phyloP scores from a whole-genome alignment of 2,888 invertebrate genomes.

The Eulithis testata region DNA sequence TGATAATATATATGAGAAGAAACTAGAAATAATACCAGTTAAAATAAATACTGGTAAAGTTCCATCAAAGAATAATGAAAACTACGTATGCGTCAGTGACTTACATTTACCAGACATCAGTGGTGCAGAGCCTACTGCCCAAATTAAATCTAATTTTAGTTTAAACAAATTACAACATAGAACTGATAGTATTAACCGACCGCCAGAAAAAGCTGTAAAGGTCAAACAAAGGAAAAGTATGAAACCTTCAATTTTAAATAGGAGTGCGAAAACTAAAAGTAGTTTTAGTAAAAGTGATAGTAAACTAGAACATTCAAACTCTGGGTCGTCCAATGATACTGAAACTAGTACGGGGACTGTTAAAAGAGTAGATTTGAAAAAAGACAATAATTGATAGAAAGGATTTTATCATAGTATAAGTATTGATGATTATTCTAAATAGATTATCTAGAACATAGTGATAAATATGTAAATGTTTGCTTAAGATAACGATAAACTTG shows the following conservation, averaged over 20 bases:
- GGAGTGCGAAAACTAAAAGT: slow-evolving; percentile 59
- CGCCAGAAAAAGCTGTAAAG: slow-evolving; percentile 74
- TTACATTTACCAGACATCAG: slow-evolving; percentile 69
- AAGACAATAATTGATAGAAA: background rate
- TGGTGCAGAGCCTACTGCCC: slow-evolving; percentile 69
- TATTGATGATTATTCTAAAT: too few species aligned
- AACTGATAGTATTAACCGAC: slow-evolving; percentile 75
- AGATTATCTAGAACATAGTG: too few species aligned
- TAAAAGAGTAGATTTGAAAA: slow-evolving; percentile 64
- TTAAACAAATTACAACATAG: slow-evolving; percentile 73
- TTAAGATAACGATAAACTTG: too few species aligned
- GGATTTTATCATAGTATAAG: too few species aligned
- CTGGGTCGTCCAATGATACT: slow-evolving; percentile 84
- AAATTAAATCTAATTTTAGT: slow-evolving; percentile 77
- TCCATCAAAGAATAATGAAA: slow-evolving; percentile 62
- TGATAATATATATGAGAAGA: slow-evolving; percentile 69
- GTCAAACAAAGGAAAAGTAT: slow-evolving; percentile 66
- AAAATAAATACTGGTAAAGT: slow-evolving; percentile 66
- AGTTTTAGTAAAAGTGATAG: slow-evolving; percentile 58
- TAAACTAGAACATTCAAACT: slow-evolving; percentile 81
- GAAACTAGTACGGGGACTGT: slow-evolving; percentile 81
- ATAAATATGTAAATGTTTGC: too few species aligned
- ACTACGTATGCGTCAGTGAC: slow-evolving; percentile 73
- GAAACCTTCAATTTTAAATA: slow-evolving; percentile 65
- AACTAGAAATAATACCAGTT: slow-evolving; percentile 76